phyloP scores from a whole-genome alignment of 2,888 invertebrate species.

The Conops quadrifasciatus region DNA sequence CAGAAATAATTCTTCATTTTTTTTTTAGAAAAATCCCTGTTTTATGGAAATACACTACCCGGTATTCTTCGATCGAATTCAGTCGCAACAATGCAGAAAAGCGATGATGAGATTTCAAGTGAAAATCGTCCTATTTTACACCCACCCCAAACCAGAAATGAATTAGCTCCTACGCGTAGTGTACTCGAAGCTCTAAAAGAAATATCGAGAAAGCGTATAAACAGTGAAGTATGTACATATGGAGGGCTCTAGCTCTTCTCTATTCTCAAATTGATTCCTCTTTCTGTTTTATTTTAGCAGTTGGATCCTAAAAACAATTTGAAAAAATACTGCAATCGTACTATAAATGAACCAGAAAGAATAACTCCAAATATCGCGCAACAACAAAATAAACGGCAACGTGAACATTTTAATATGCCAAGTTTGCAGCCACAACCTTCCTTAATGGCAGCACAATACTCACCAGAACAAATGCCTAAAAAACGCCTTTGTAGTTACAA shows the following conservation, averaged over 20 bases:
- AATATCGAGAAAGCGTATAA: slow-evolving; percentile 69
- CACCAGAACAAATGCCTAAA: slow-evolving; percentile 58
- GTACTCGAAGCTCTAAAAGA: slow-evolving; percentile 69
- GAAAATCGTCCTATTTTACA: slow-evolving; percentile 62
- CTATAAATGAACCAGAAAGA: slow-evolving; percentile 43
- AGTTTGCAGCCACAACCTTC: slow-evolving; percentile 28
- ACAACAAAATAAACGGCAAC: slow-evolving; percentile 54
- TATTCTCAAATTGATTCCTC: neutral
- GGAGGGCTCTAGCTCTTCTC: neutral
- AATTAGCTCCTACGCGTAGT: slow-evolving; percentile 65
- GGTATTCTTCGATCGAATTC: slow-evolving; percentile 60
- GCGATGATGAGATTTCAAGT: slow-evolving; percentile 55
- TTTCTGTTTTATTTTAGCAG: slow-evolving; percentile 50
- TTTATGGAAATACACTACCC: slow-evolving; percentile 59
- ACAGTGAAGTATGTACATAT: slow-evolving; percentile 62
- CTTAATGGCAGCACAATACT: slow-evolving; percentile 43
- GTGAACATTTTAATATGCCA: slow-evolving; percentile 46
- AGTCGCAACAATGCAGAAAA: slow-evolving; percentile 53
- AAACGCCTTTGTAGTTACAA: slow-evolving; percentile 59
- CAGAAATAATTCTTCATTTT: neutral
- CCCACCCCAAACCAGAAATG: slow-evolving; percentile 59
- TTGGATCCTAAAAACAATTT: slow-evolving; percentile 47
- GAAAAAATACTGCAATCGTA: slow-evolving; percentile 60
- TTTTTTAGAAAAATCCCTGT: slow-evolving; percentile 51
- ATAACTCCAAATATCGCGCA: slow-evolving; percentile 21